Conservation (phyloP, 2,797 vertebrate species). For the Aldrovandia affinis region DNA sequence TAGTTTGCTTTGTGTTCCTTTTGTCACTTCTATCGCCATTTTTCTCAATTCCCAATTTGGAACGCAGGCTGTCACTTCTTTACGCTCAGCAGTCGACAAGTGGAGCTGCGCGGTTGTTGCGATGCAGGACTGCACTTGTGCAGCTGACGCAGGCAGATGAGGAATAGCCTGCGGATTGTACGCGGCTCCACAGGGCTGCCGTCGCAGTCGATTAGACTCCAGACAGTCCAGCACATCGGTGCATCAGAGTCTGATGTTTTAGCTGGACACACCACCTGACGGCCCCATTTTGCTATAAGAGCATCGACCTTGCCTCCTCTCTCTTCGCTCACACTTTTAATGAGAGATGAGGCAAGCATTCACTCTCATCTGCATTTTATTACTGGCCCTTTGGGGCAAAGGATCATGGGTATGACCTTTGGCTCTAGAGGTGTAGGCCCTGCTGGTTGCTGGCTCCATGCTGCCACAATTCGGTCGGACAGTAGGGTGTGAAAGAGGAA, state of each 20-base stretch:
- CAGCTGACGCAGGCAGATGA: too few relatives aligned
- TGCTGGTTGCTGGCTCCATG: too few relatives aligned
- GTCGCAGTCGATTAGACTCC: too few relatives aligned
- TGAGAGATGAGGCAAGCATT: not conserved
- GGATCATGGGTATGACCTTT: constrained; percentile 7
- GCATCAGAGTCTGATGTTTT: too few relatives aligned
- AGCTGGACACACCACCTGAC: too few relatives aligned
- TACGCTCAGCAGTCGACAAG: too few relatives aligned
- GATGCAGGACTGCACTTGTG: too few relatives aligned
- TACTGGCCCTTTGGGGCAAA: not conserved
- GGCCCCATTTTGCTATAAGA: too few relatives aligned
- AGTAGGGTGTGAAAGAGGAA: not conserved
- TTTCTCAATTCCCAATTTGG: not conserved
- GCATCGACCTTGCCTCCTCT: not conserved
- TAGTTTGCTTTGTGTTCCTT: not conserved
- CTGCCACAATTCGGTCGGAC: not conserved
- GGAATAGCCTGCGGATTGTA: too few relatives aligned
- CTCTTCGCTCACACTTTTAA: not conserved
- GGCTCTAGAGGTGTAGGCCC: not conserved
- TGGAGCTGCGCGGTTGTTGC: too few relatives aligned
- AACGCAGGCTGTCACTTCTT: not conserved
- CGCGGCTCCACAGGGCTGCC: too few relatives aligned
- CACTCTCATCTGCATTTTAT: not conserved
- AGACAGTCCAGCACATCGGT: too few relatives aligned
- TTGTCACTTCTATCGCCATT: not conserved